Percentiles rank a stretch among this genome's conserved stretches.
These are phyloP conservation scores for Gandaritis pyraliata DNA, from an alignment of 2,888 invertebrate species.

Conservation along the genomic window DNA sequence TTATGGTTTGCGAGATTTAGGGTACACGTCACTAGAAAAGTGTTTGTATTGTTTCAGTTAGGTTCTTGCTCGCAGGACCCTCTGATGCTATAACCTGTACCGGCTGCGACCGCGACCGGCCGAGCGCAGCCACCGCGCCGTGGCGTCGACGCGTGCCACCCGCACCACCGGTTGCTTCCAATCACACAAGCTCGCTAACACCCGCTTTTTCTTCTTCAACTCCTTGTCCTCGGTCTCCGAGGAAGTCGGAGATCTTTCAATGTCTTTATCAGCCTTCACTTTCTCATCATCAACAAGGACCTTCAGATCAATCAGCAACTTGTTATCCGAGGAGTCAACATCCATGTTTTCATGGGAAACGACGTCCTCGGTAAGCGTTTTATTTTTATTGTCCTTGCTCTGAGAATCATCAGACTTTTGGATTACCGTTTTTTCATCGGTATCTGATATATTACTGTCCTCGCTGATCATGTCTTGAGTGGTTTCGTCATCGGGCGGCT, in stretches of 20 bases:
- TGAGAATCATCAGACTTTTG: slow-evolving; percentile 49
- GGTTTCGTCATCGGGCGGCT: slow-evolving; percentile 65
- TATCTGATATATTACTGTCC: slow-evolving; percentile 60
- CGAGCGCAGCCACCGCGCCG: slow-evolving; percentile 66
- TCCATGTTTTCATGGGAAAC: slow-evolving; percentile 45
- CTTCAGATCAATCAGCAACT: slow-evolving; percentile 56
- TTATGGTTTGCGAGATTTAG: slow-evolving; percentile 20
- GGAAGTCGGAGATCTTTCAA: slow-evolving; percentile 57
- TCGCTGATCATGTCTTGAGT: slow-evolving; percentile 66
- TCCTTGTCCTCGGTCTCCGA: slow-evolving; percentile 59
- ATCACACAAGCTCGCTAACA: slow-evolving; percentile 59
- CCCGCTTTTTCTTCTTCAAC: slow-evolving; percentile 61
- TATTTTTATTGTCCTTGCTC: slow-evolving; percentile 40
- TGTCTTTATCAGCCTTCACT: slow-evolving; percentile 51
- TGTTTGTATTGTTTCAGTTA: slow-evolving; percentile 16
- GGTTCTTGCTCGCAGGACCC: slow-evolving; percentile 29
- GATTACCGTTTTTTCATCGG: slow-evolving; percentile 51
- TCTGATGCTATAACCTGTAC: slow-evolving; percentile 59
- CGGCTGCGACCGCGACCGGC: slow-evolving; percentile 54
- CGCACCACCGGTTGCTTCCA: slow-evolving; percentile 87
- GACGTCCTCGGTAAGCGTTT: slow-evolving; percentile 38
- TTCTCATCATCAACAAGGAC: slow-evolving; percentile 55
- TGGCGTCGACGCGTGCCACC: slow-evolving; percentile 85
- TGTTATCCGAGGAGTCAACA: slow-evolving; percentile 46
- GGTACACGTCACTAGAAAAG: slow-evolving; percentile 23